Evolutionary conservation across 1,140 invertebrate genomes (phyloP).

Genomic region (Drosophila sechellia): DNA sequence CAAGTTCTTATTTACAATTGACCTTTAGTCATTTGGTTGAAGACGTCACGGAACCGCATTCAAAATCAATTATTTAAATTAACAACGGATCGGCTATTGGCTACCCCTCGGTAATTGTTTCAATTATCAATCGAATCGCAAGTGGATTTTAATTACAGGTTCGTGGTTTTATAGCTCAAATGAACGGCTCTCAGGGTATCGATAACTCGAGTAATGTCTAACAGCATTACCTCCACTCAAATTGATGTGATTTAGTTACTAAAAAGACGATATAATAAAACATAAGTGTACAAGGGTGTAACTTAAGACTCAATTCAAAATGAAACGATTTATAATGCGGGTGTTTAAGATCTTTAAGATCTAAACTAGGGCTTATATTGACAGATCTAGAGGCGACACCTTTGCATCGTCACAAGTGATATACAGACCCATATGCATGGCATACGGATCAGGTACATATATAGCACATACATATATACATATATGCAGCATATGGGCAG

Average conservation of each 20-base stretch:
- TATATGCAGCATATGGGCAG: not conserved
- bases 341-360: not conserved
- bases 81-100: slow-evolving; percentile 12
- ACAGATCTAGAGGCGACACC: not conserved
- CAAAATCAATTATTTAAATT: slow-evolving; percentile 33
- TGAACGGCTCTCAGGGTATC: not conserved
- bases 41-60: slow-evolving; percentile 21
- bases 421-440: not conserved
- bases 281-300: too few species aligned
- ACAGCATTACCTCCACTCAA: too few species aligned
- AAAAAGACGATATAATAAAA: too few species aligned
- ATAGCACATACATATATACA: slow-evolving; percentile 13
- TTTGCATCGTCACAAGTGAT: not conserved
- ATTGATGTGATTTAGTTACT: too few species aligned
- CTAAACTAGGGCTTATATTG: not conserved
- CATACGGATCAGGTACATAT: slow-evolving; percentile 13
- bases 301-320: too few species aligned
- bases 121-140: slow-evolving; percentile 14
- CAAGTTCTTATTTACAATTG: not conserved
- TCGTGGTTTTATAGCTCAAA: not conserved
- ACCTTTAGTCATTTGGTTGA: not conserved
- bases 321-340: too few species aligned
- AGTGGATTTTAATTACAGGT: not conserved
- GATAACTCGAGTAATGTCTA: not conserved
- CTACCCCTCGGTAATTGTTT: slow-evolving; percentile 15